Conservation (phyloP, 2,888 invertebrate species). For the Eumacrocentrus americanus region DNA sequence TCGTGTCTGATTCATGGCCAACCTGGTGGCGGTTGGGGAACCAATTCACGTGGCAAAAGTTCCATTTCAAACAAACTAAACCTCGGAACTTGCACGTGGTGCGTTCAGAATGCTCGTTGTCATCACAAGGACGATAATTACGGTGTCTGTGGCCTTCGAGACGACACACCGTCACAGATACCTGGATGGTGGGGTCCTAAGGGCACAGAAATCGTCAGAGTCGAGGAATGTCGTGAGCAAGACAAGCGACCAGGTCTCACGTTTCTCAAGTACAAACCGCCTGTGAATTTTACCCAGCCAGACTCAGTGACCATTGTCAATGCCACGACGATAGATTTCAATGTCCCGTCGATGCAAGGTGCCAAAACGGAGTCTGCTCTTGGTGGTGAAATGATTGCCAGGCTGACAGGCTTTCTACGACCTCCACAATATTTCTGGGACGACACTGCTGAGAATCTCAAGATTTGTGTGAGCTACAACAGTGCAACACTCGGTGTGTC, state of each 20-base stretch:
- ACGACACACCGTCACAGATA: constrained; percentile 81
- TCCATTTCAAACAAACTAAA: constrained; percentile 80
- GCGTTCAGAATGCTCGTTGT: constrained; percentile 89
- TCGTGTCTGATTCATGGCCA: constrained; percentile 85
- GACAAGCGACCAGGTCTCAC: constrained; percentile 88
- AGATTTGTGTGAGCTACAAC: constrained; percentile 80
- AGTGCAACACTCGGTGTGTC: constrained; percentile 68
- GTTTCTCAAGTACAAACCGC: constrained; percentile 85
- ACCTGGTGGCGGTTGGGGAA: constrained; percentile 62
- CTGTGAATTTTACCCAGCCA: constrained; percentile 86
- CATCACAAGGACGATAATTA: constrained; percentile 85
- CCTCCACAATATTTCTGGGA: constrained; percentile 76
- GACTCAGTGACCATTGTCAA: constrained; percentile 87
- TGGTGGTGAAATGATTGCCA: constrained; percentile 77
- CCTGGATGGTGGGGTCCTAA: constrained; percentile 91
- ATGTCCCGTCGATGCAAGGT: constrained; percentile 71
- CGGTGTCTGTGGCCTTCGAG: constrained; percentile 79
- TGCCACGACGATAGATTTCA: constrained; percentile 81
- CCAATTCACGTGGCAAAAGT: constrained; percentile 55
- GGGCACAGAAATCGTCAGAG: constrained; percentile 75
- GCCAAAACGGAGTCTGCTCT: constrained; percentile 72
- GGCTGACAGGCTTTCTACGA: constrained; percentile 81
- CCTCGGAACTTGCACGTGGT: constrained; percentile 87
- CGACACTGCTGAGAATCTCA: constrained; percentile 70
- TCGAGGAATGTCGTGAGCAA: constrained; percentile 78